phyloP scores from a whole-genome alignment of 1,140 invertebrate species.

The Samia ricini region DNA sequence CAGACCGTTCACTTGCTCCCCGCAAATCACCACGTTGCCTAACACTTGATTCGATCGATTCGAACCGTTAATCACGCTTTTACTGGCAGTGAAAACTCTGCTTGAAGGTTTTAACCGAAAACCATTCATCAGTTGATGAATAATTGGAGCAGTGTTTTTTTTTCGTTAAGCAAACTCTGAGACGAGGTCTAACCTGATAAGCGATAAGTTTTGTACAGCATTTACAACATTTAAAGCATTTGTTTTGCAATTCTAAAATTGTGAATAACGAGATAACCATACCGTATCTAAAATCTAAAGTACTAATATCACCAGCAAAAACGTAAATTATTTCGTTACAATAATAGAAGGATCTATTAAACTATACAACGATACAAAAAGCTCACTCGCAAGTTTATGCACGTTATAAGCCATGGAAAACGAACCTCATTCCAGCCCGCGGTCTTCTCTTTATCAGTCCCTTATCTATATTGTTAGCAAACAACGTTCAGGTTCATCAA shows the following conservation, averaged over 20 bases:
- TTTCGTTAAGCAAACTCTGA: too few species aligned
- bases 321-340: too few species aligned
- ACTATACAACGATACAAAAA: not conserved
- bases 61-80: conserved; percentile 46
- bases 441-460: conserved; percentile 23
- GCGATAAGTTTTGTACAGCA: too few species aligned
- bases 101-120: not conserved
- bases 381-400: conserved; percentile 7
- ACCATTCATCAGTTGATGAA: not conserved
- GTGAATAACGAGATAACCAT: too few species aligned
- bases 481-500: conserved; percentile 15
- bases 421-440: conserved; percentile 18
- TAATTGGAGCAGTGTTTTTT: too few species aligned
- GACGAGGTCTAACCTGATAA: too few species aligned
- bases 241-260: too few species aligned
- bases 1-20: conserved; percentile 42
- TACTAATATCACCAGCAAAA: too few species aligned
- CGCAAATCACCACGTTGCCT: conserved; percentile 41
- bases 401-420: conserved; percentile 40
- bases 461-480: conserved; percentile 14
- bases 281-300: too few species aligned
- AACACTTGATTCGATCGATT: conserved; percentile 39
- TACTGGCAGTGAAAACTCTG: conserved; percentile 21
- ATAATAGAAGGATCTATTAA: too few species aligned
- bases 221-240: too few species aligned